These are phyloP conservation scores for Passer domesticus DNA, from an alignment of 2,113 vertebrate species.

Conservation along the genomic window DNA sequence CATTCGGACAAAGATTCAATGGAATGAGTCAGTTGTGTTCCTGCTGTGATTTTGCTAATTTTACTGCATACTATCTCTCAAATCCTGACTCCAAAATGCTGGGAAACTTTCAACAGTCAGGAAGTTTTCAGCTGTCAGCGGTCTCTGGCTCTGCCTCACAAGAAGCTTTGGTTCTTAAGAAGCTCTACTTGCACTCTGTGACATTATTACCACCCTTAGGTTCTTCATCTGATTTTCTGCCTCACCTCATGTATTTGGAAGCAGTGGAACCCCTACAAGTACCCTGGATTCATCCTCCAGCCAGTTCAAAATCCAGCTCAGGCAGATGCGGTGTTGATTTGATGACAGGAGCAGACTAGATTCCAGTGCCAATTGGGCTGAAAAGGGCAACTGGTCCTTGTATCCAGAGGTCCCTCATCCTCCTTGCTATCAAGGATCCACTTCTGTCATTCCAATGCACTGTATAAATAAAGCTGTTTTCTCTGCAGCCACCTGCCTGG, in stretches of 20 bases:
- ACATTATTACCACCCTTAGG: background rate
- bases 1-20: background rate
- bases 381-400: background rate
- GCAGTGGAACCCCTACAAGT: background rate
- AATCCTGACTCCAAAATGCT: background rate
- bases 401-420: background rate
- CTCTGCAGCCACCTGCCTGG: constrained; percentile 56
- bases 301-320: background rate
- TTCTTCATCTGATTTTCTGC: background rate
- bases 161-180: background rate
- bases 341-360: background rate
- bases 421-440: background rate
- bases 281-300: background rate
- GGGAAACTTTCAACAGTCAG: background rate
- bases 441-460: background rate
- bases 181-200: background rate
- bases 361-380: background rate
- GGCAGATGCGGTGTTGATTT: accelerated
- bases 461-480: constrained; percentile 49
- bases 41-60: background rate
- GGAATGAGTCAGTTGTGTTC: background rate
- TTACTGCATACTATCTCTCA: background rate
- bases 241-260: background rate
- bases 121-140: background rate
- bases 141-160: background rate